Percentiles rank a stretch among this genome's conserved stretches.
phyloP scores from a whole-genome alignment of 1,140 invertebrate species.

The Drosophila novamexicana region DNA sequence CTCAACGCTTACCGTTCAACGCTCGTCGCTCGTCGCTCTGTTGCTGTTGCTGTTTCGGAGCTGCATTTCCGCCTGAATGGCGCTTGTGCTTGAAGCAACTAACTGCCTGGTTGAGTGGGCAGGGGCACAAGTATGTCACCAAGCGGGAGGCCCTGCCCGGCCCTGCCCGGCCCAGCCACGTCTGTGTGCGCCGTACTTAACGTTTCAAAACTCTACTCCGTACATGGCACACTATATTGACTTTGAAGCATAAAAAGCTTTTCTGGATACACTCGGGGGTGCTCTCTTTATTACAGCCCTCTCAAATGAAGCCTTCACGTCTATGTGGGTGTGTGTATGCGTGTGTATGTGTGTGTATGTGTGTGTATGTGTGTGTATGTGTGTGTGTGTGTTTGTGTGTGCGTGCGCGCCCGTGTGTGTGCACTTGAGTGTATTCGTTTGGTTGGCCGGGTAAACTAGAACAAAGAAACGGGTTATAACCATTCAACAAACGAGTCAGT shows the following conservation, averaged over 20 bases:
- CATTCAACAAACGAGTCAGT: slow-evolving; percentile 3
- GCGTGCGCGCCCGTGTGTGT: neutral
- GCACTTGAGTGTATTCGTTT: slow-evolving; percentile 4
- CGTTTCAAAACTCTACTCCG: slow-evolving; percentile 76
- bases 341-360: slow-evolving; percentile 11
- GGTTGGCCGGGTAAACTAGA: neutral
- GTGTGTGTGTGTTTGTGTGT: neutral
- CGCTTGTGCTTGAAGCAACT: slow-evolving; percentile 73
- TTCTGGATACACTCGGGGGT: slow-evolving; percentile 71
- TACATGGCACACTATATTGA: slow-evolving; percentile 76
- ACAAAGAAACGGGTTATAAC: slow-evolving; percentile 36
- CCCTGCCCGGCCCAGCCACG: neutral
- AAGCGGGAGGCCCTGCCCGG: slow-evolving; percentile 33
- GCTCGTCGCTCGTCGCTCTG: slow-evolving; percentile 21
- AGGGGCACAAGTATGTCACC: slow-evolving; percentile 67
- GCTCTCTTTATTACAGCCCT: slow-evolving; percentile 64
- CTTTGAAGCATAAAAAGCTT: slow-evolving; percentile 81
- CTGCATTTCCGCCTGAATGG: slow-evolving; percentile 81
- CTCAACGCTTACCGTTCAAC: neutral
- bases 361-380: neutral
- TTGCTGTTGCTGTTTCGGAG: slow-evolving; percentile 61
- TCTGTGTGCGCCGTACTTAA: slow-evolving; percentile 57
- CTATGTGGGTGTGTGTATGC: slow-evolving; percentile 11
- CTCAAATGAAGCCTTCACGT: slow-evolving; percentile 16
- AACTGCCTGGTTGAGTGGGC: slow-evolving; percentile 48